Evolutionary conservation across 2,797 vertebrate species (phyloP).

Genomic region (Peromyscus attwateri): DNA sequence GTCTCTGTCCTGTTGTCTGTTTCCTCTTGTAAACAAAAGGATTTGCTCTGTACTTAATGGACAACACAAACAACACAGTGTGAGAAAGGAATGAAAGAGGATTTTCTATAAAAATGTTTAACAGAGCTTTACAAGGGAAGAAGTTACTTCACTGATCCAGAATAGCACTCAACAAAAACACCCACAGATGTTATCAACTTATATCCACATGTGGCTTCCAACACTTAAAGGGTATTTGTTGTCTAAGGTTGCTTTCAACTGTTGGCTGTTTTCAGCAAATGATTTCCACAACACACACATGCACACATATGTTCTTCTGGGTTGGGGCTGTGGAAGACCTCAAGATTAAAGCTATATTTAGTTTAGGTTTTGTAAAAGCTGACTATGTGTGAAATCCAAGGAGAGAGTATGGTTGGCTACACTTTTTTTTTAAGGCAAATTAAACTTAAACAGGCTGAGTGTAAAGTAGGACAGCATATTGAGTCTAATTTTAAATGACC

Average conservation of each 20-base stretch:
- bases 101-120: neutral
- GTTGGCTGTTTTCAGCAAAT: neutral
- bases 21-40: neutral
- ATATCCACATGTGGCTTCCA: neutral
- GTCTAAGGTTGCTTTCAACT: neutral
- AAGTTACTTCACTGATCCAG: neutral
- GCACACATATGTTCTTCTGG: neutral
- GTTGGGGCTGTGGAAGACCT: too few species aligned
- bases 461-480: neutral
- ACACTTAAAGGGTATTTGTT: too few species aligned
- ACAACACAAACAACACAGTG: neutral
- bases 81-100: neutral
- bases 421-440: neutral
- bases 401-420: neutral
- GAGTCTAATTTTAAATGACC: neutral
- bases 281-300: neutral
- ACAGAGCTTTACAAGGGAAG: neutral
- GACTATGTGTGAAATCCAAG: neutral
- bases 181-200: neutral
- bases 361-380: neutral
- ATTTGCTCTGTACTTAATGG: neutral
- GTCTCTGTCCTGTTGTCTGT: neutral
- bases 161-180: neutral
- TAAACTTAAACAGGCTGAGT: neutral
- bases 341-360: neutral